A percentile compares a stretch with the other conserved stretches of the same genome.
These are phyloP conservation scores for Origma solitaria DNA, from an alignment of 2,113 vertebrate species.

Conservation along the genomic window DNA sequence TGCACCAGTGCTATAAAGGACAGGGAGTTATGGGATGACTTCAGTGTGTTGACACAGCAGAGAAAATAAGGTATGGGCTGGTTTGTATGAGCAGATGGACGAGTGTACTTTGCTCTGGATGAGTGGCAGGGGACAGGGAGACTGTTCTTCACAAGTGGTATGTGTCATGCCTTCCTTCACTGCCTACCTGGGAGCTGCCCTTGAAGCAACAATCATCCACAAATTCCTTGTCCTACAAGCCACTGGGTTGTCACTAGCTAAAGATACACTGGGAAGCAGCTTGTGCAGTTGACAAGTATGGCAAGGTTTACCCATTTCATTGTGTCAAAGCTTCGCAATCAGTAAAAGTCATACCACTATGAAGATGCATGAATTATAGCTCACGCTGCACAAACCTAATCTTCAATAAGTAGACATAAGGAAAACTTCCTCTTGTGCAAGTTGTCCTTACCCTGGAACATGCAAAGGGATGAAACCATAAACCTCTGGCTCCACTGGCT, in stretches of 20 bases:
- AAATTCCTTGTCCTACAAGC: not conserved
- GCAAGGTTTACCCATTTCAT: not conserved
- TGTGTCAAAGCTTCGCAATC: not conserved
- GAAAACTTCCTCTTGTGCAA: not conserved
- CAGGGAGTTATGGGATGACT: not conserved
- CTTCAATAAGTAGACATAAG: not conserved
- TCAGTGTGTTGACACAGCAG: not conserved
- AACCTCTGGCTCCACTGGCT: not conserved
- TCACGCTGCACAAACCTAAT: not conserved
- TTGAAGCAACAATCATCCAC: not conserved
- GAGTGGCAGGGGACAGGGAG: not conserved
- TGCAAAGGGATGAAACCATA: not conserved
- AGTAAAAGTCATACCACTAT: not conserved
- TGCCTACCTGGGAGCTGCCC: not conserved
- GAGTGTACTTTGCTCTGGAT: not conserved
- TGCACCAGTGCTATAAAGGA: not conserved
- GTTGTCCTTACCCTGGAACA: not conserved
- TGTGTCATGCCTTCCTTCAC: not conserved
- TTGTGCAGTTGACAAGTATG: fast-evolving
- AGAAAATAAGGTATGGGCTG: not conserved
- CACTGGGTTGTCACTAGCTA: not conserved
- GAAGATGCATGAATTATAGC: not conserved
- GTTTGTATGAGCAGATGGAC: not conserved
- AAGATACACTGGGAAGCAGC: not conserved
- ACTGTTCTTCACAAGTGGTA: not conserved